Evolutionary conservation across 2,888 invertebrate genomes (phyloP), one percentile per base, ranked within the genome.

Genomic region (Oscheius myriophilus): DNA sequence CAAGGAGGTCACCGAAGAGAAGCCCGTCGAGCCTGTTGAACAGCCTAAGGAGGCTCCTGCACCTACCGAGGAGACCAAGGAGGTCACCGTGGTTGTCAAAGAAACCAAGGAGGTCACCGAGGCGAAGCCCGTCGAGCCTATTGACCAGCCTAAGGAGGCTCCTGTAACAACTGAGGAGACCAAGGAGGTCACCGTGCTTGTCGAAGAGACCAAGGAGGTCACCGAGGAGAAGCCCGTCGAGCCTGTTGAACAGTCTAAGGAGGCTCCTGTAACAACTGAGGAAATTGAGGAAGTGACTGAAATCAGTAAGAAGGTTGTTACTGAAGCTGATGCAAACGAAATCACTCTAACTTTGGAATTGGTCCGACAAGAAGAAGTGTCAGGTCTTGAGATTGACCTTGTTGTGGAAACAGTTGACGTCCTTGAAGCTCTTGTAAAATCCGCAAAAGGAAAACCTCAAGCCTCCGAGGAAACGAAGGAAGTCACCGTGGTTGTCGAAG

Each of bases 331-430:
- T 6, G 6, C 6, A 18, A 25, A 53, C 23, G 53, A 53, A 53
- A 25, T 25, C 4, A 53, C 53, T 23, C 53, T 53, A 3, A 21
- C 53, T 18, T 25, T 61, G 49, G 26, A 26, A 52, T 45, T 61
- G 16, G 21, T 23, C 26, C 11, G 21, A 46, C 23, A 43, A 23
- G 33, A 61, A n/a, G 46, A 61, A 39, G 42, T 18, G 9, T 61
- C 46, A 14, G 61, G 61, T 12, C 43, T 61, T 12, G 61, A 61
- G 18, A 61, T 61, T 18, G 61, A 46, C 21, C 49, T 61, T 16
- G 61, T 61, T 39, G 26, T 61, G 21, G 61, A 61, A 1, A 39
- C 25, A 2, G 25, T 46, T 25, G 61, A 61, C 14, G 42, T 23
- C 7, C 11, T 46, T 4, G 61, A 61, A 6, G 53, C 23, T 23